phyloP scores from a whole-genome alignment of 2,888 invertebrate species.

The Ornithoptera alexandrae region DNA sequence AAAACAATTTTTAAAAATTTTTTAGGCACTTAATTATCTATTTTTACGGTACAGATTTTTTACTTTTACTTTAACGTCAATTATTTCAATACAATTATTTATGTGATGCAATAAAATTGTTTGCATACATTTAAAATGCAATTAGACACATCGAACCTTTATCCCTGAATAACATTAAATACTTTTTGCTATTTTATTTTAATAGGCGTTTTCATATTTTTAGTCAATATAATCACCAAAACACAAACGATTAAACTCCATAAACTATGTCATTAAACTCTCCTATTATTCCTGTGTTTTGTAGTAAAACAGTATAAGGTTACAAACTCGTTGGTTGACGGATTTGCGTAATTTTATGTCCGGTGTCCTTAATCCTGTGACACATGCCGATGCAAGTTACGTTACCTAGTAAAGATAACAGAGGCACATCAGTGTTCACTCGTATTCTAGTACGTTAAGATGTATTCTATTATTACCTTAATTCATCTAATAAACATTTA shows the following conservation, averaged over 20 bases:
- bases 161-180: too few species aligned
- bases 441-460: too few species aligned
- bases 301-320: neutral
- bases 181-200: neutral
- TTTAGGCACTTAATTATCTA: too few species aligned
- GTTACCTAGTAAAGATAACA: neutral
- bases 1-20: neutral
- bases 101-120: too few species aligned
- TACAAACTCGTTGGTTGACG: slow-evolving; percentile 1
- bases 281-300: neutral
- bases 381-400: slow-evolving; percentile 1
- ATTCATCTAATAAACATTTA: too few species aligned
- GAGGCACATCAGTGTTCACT: neutral
- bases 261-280: neutral
- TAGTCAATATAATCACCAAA: neutral
- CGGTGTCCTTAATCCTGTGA: slow-evolving; percentile 1
- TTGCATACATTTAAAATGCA: too few species aligned
- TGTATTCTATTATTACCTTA: neutral
- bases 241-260: neutral
- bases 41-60: too few species aligned
- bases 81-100: too few species aligned
- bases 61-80: too few species aligned
- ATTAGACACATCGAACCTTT: too few species aligned
- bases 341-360: slow-evolving; percentile 2
- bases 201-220: neutral